phyloP scores from a whole-genome alignment of 1,140 invertebrate genomes.

The Drosophila tsacasi region DNA sequence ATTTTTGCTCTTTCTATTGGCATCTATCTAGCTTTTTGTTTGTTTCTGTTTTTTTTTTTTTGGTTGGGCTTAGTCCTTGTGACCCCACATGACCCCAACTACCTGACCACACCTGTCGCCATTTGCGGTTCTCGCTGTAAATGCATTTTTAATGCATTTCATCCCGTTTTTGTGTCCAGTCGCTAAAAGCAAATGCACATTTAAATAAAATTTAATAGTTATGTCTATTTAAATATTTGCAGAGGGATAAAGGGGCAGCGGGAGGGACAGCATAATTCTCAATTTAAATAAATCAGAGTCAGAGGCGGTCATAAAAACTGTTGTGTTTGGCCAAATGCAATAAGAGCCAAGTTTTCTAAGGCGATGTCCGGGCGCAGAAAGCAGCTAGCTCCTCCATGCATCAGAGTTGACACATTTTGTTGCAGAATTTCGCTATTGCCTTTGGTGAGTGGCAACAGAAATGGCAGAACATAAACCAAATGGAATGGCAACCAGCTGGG shows the following conservation, averaged over 20 bases:
- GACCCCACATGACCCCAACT: slow-evolving; percentile 4
- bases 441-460: slow-evolving; percentile 22
- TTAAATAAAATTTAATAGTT: slow-evolving; percentile 58
- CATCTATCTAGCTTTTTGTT: slow-evolving; percentile 9
- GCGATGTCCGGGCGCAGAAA: slow-evolving; percentile 4
- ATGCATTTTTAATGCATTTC: slow-evolving; percentile 58
- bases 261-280: slow-evolving; percentile 37
- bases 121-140: slow-evolving; percentile 28
- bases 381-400: slow-evolving; percentile 25
- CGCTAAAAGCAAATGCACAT: slow-evolving; percentile 61
- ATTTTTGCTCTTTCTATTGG: slow-evolving; percentile 18
- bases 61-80: slow-evolving; percentile 19
- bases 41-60: background rate
- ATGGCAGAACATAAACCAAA: slow-evolving; percentile 48
- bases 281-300: slow-evolving; percentile 68
- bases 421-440: slow-evolving; percentile 35
- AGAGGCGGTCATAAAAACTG: slow-evolving; percentile 42
- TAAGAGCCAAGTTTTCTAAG: slow-evolving; percentile 55
- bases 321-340: slow-evolving; percentile 37
- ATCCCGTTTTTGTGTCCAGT: slow-evolving; percentile 16
- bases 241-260: background rate
- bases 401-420: slow-evolving; percentile 50
- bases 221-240: slow-evolving; percentile 52
- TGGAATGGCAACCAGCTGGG: slow-evolving; percentile 7
- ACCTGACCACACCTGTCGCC: slow-evolving; percentile 32